Percentiles rank a stretch among this genome's conserved stretches.
Conservation (phyloP, 64 coral and sea anemone species). For the Cladopsammia gracilis region DNA sequence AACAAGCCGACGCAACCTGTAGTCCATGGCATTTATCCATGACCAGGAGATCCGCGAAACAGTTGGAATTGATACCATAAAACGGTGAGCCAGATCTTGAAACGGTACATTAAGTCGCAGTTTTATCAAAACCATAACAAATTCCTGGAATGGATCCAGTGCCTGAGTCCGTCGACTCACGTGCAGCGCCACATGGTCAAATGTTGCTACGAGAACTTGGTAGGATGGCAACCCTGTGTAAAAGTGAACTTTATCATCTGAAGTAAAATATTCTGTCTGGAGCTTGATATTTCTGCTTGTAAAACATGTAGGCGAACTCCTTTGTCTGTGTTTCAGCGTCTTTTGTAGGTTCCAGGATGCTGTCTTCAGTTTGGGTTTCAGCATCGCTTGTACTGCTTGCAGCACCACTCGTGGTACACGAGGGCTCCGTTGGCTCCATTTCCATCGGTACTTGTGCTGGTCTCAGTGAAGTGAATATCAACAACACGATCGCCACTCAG, state of each 20-base stretch:
- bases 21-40: too few species aligned
- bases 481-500: not conserved
- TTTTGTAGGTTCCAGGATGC: not conserved
- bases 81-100: too few species aligned
- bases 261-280: conserved; percentile 31
- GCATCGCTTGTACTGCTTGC: not conserved
- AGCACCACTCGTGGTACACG: conserved; percentile 3
- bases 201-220: conserved; percentile 33
- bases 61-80: too few species aligned
- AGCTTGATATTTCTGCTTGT: conserved; percentile 14
- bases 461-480: conserved; percentile 10
- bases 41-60: too few species aligned
- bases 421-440: not conserved
- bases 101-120: too few species aligned
- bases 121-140: too few species aligned
- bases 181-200: conserved; percentile 16
- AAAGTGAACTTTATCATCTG: conserved; percentile 64
- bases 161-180: not conserved
- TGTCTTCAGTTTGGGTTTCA: not conserved
- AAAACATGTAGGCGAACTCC: conserved; percentile 72
- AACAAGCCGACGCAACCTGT: too few species aligned
- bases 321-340: conserved; percentile 2
- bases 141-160: conserved; percentile 31
- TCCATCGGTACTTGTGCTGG: not conserved
- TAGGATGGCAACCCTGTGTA: conserved; percentile 54